Percentiles rank a stretch among this genome's conserved stretches.
Conservation (phyloP, 2,888 invertebrate genomes). For the Calliopum simillimum region DNA sequence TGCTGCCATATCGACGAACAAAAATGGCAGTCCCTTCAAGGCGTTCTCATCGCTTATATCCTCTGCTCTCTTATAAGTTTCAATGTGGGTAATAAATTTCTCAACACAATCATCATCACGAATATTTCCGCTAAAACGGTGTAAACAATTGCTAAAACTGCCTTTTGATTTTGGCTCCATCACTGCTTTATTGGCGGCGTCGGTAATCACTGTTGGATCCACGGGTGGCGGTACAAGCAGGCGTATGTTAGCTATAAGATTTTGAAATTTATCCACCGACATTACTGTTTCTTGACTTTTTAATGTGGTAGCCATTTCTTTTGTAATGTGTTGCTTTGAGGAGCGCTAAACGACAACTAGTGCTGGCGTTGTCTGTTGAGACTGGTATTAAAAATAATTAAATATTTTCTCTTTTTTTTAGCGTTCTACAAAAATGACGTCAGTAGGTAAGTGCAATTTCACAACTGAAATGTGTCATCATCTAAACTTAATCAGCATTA, state of each 20-base stretch:
- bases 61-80: slow-evolving; percentile 62
- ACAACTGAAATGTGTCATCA: too few relatives aligned
- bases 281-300: slow-evolving; percentile 45
- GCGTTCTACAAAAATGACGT: too few relatives aligned
- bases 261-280: slow-evolving; percentile 59
- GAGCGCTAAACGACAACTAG: too few relatives aligned
- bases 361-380: too few relatives aligned
- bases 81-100: slow-evolving; percentile 59
- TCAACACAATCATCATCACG: slow-evolving; percentile 63
- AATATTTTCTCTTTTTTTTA: too few relatives aligned
- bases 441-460: too few relatives aligned
- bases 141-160: slow-evolving; percentile 58
- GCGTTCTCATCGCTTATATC: slow-evolving; percentile 61
- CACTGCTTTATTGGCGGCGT: slow-evolving; percentile 32
- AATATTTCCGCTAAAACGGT: slow-evolving; percentile 60
- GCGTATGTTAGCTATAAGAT: slow-evolving; percentile 56
- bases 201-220: background rate
- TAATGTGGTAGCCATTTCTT: slow-evolving; percentile 37
- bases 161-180: slow-evolving; percentile 54
- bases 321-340: too few relatives aligned
- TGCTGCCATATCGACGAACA: slow-evolving; percentile 55
- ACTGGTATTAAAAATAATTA: too few relatives aligned
- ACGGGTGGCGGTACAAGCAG: slow-evolving; percentile 46
- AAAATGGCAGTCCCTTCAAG: slow-evolving; percentile 57
- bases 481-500: too few relatives aligned